Percentiles rank a stretch among this genome's conserved stretches.
Evolutionary conservation across 2,113 vertebrate species (phyloP).

Genomic region (Hymenochirus boettgeri): DNA sequence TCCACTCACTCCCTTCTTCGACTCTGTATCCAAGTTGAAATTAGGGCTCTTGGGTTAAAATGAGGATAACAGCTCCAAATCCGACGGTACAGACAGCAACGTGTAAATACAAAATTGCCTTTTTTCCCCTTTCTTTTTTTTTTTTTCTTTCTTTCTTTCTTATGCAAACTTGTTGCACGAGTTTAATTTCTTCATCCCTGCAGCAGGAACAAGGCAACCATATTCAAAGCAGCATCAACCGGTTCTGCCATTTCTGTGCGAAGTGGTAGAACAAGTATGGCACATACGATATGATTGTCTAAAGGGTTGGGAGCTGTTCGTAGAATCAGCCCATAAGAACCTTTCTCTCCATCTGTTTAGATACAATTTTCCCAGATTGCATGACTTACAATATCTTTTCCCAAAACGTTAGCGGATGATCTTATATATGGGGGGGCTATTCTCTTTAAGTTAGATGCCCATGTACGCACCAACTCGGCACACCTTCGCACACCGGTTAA

Average conservation of each 20-base stretch:
- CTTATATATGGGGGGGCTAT: too few species aligned
- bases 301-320: not conserved
- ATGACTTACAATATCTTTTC: too few species aligned
- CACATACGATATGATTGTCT: conserved; percentile 63
- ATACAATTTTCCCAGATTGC: too few species aligned
- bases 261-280: conserved; percentile 60
- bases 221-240: conserved; percentile 47
- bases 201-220: conserved; percentile 63
- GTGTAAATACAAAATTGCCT: conserved; percentile 13
- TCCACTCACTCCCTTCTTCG: not conserved
- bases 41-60: not conserved
- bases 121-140: not conserved
- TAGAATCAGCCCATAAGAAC: too few species aligned
- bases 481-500: too few species aligned
- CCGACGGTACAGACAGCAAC: conserved; percentile 29
- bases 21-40: not conserved
- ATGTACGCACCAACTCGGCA: too few species aligned
- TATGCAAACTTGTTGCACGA: conserved; percentile 61
- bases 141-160: conserved; percentile 45
- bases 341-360: too few species aligned
- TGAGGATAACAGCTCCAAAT: conserved; percentile 3
- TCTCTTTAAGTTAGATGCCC: too few species aligned
- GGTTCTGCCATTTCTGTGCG: conserved; percentile 56
- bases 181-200: conserved; percentile 63
- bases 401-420: too few species aligned